These are phyloP conservation scores for Aurelia aurita complex sp. Pacific DNA, from an alignment of 30 jellyfish, hydroid and myxozoan species.

Conservation along the genomic window DNA sequence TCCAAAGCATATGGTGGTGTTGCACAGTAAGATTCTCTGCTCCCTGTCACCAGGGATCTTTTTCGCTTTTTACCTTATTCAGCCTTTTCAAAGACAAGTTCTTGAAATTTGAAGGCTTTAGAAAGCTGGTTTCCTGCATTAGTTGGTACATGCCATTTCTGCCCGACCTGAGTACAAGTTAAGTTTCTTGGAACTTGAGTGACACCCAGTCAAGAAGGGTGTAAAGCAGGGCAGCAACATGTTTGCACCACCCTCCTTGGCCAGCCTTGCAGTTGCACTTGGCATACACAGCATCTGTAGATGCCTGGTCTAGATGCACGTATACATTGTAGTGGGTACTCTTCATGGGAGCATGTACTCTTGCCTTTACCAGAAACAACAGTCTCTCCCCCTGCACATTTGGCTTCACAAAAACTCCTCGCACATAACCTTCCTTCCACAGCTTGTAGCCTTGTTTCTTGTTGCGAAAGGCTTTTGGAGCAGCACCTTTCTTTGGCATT, in stretches of 20 bases:
- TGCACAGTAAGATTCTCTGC: too few relatives aligned
- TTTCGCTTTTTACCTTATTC: too few relatives aligned
- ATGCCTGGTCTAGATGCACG: constrained; percentile 34
- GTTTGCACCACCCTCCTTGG: constrained; percentile 58
- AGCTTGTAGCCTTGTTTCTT: constrained; percentile 25
- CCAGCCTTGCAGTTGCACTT: constrained; percentile 69
- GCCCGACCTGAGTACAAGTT: constrained; percentile 53
- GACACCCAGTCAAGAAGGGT: too few relatives aligned
- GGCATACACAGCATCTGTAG: constrained; percentile 17
- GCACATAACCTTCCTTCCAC: constrained; percentile 52
- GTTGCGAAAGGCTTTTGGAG: constrained; percentile 26
- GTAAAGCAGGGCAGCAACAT: too few relatives aligned
- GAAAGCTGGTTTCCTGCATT: constrained; percentile 5
- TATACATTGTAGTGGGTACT: constrained; percentile 6
- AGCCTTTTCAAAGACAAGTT: neutral
- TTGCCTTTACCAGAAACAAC: constrained; percentile 42
- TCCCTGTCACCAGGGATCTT: too few relatives aligned
- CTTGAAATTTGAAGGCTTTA: constrained; percentile 12
- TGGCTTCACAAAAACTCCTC: neutral
- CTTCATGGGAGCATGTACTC: constrained; percentile 55
- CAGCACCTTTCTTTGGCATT: too few relatives aligned
- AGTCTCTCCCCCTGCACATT: neutral
- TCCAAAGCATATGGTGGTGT: too few relatives aligned
- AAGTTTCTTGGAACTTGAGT: neutral
- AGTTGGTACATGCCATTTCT: constrained; percentile 35